Evolutionary conservation across 2,797 vertebrate species (phyloP).

Genomic region (Selene dorsalis): DNA sequence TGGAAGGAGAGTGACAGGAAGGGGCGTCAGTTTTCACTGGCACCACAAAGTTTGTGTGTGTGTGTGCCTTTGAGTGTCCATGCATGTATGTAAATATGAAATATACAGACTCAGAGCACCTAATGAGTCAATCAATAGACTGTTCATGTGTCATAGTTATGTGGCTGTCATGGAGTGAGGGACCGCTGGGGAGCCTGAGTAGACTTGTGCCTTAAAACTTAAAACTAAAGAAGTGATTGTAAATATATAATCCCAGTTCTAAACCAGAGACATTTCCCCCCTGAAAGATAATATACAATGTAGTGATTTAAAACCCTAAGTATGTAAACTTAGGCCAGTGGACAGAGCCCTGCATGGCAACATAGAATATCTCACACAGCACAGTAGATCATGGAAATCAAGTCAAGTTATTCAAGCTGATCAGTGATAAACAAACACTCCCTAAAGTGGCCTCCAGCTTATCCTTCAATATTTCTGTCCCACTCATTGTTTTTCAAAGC

Average conservation of each 20-base stretch:
- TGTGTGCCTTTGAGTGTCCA: slow-evolving; percentile 17
- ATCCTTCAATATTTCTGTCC: slow-evolving; percentile 12
- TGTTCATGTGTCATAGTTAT: too few relatives aligned
- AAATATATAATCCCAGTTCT: background rate
- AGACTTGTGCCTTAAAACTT: background rate
- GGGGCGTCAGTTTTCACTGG: slow-evolving; percentile 39
- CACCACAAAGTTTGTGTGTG: slow-evolving; percentile 20
- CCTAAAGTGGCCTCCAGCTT: slow-evolving; percentile 23
- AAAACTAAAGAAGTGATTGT: background rate
- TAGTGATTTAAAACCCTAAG: background rate
- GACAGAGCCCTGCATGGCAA: background rate
- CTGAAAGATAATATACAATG: background rate
- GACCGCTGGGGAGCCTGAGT: background rate
- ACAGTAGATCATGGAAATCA: background rate
- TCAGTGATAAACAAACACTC: slow-evolving; percentile 17
- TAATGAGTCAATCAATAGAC: background rate
- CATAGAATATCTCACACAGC: background rate
- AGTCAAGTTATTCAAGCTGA: background rate
- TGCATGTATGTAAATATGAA: slow-evolving; percentile 28
- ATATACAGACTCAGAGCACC: slow-evolving; percentile 4
- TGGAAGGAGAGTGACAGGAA: slow-evolving; percentile 66
- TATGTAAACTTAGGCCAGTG: background rate
- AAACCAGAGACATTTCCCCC: background rate
- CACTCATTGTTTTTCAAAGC: slow-evolving; percentile 30
- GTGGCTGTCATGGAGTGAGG: too few relatives aligned